Base-by-base conservation (phyloP, 1,140 invertebrate genomes). In the Drosophila elegans region DNA sequence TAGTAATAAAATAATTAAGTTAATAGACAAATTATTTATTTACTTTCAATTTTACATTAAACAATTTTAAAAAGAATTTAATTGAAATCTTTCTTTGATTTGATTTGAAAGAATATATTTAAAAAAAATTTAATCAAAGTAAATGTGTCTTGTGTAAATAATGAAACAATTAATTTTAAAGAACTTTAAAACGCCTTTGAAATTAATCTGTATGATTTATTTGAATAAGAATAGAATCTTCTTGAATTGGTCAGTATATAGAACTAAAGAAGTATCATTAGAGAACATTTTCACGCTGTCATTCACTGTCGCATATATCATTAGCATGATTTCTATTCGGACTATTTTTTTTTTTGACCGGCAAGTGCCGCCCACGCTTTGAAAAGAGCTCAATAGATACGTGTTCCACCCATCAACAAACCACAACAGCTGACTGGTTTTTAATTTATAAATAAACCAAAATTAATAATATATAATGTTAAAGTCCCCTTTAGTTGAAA, bases 361-460 rank as follows among this genome's bases (percentile, higher is more conserved):
- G 57, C 64, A 71, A 78, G 66, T 64, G 74, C 75, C 75, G 55
- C 80, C 80, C 75, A 79, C 80, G 45, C 54, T 21, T 45, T 56
- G 38, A 27, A 59, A 56, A 48, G 13, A 67, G 52, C 16, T 52
- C 44, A 52, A 48, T 52, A 53, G 46, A 59, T 82, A 78, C 66
- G 16, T 69, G 36, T 71, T 69, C 36, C 13, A n/a, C 42, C 25
- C 68, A 71, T 71, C 68, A 72, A 71, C 71, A 74, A 83, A 63
- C 55, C 80, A 25, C 76, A 84, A 84, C 80, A 84, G 80, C 80
- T 84, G 80, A 84, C 80, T 84, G 56, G 41, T 34, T 53, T 53
- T 53, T 74, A 57, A 69, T 78, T 84, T 84, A 84, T 77, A 84
- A 84, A 84, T 84, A 84, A 61, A 68, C 52, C 39, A 16, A 64